These are phyloP conservation scores for Ceyx cyanopectus DNA, from an alignment of 2,113 vertebrate species.

Conservation along the genomic window DNA sequence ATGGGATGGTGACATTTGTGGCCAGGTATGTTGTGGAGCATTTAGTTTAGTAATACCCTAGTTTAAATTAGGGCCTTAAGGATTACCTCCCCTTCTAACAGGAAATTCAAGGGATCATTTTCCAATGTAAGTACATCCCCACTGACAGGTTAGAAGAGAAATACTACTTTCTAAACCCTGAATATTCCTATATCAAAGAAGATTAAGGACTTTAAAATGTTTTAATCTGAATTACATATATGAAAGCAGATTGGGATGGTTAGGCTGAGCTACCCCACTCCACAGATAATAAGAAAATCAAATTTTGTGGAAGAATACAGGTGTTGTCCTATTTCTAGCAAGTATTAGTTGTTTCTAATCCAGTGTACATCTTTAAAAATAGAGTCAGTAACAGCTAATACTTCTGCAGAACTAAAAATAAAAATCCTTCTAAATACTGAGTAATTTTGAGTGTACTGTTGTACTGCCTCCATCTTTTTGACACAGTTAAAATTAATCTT, in stretches of 20 bases:
- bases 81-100: accelerated
- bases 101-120: not conserved
- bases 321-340: not conserved
- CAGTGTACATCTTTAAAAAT: not conserved
- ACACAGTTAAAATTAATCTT: slow-evolving; percentile 30
- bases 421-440: not conserved
- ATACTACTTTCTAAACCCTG: not conserved
- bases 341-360: slow-evolving; percentile 7
- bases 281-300: not conserved
- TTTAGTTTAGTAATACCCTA: not conserved
- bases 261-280: not conserved
- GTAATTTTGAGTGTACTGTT: not conserved
- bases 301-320: not conserved
- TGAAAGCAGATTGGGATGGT: not conserved
- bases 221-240: not conserved
- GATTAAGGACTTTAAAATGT: not conserved
- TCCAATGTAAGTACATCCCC: accelerated
- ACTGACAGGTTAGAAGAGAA: not conserved
- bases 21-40: not conserved
- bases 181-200: not conserved
- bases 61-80: not conserved
- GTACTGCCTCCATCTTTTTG: not conserved
- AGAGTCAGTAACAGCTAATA: not conserved
- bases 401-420: not conserved
- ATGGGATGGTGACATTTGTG: not conserved